A percentile compares a stretch with the other conserved stretches of the same genome.
Conservation (phyloP, 2,113 vertebrate genomes). For the Pampusana beccarii region DNA sequence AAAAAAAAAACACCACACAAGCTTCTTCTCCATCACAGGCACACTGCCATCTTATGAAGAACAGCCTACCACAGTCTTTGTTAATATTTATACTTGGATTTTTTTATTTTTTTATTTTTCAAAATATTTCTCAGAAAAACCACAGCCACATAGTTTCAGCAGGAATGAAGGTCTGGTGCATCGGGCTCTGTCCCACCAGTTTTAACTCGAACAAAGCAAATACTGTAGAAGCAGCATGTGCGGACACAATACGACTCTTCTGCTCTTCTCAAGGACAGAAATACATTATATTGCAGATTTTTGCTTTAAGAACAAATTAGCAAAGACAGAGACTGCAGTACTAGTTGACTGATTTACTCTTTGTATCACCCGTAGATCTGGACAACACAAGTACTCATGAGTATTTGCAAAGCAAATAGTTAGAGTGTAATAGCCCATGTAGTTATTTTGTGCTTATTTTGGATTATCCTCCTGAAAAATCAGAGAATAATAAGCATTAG, state of each 20-base stretch:
- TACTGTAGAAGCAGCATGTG: not conserved
- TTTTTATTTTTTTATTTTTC: not conserved
- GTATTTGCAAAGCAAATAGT: not conserved
- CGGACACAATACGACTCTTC: not conserved
- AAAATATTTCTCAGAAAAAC: slow-evolving; percentile 18
- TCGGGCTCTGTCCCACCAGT: not conserved
- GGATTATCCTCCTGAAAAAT: not conserved
- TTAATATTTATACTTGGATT: slow-evolving; percentile 11
- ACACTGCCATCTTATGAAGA: not conserved
- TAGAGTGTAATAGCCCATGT: not conserved
- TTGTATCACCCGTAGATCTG: not conserved
- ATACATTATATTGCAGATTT: not conserved
- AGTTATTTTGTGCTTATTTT: not conserved
- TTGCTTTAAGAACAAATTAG: not conserved
- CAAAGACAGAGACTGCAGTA: not conserved
- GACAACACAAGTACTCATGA: not conserved
- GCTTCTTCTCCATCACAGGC: not conserved
- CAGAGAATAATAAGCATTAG: not conserved
- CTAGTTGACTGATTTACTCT: not conserved
- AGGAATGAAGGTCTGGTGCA: not conserved
- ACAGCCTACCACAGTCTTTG: not conserved
- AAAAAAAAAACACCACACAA: not conserved
- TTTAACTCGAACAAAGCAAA: not conserved
- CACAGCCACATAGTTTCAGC: not conserved
- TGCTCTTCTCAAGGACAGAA: not conserved